These are phyloP conservation scores for Vanessa atalanta DNA, from an alignment of 1,140 invertebrate species.

Conservation along the genomic window DNA sequence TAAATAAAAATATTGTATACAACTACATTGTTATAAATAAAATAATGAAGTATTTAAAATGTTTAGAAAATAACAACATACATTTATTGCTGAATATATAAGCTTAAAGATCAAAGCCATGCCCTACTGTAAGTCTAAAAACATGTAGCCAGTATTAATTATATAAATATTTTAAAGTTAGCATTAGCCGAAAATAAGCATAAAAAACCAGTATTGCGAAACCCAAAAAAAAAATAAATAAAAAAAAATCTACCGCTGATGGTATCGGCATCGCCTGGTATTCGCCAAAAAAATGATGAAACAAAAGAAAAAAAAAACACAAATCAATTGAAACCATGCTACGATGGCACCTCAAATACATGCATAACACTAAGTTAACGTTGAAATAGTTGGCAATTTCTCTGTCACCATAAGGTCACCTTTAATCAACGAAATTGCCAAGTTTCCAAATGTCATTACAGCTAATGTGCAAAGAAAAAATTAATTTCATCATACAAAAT, in stretches of 20 bases:
- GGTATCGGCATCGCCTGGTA: constrained; percentile 81
- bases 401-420: no score
- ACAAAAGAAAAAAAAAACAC: constrained; percentile 76
- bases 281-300: constrained; percentile 75
- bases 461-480: constrained; percentile 3
- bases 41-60: constrained; percentile 19
- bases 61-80: constrained; percentile 10
- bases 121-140: not conserved
- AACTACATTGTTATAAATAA: constrained; percentile 7
- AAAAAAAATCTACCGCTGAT: constrained; percentile 78
- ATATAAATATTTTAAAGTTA: constrained; percentile 39
- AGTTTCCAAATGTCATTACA: no score
- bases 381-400: no score
- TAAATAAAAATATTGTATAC: constrained; percentile 6
- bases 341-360: constrained; percentile 46
- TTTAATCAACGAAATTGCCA: no score
- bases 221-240: constrained; percentile 26
- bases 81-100: not conserved
- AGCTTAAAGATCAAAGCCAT: not conserved
- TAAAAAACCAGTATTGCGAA: not conserved
- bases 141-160: constrained; percentile 30
- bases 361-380: constrained; percentile 27
- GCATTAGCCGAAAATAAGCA: not conserved
- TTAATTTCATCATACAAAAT: not conserved
- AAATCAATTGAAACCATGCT: constrained; percentile 71